phyloP scores from a whole-genome alignment of 2,113 vertebrate genomes.

The Nothocercus nigrocapillus region DNA sequence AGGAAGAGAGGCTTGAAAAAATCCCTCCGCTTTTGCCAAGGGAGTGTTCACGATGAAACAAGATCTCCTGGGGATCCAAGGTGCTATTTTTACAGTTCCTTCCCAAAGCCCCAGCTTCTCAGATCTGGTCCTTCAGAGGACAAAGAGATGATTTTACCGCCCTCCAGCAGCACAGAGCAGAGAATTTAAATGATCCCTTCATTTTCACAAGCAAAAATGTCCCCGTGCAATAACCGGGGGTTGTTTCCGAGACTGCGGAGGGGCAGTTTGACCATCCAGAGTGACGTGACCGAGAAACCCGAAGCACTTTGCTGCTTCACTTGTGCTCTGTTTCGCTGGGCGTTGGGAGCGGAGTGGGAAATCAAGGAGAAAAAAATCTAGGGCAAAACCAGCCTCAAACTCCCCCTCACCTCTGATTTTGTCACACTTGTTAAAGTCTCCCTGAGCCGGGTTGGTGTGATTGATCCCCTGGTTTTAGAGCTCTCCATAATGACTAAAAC shows the following conservation, averaged over 20 bases:
- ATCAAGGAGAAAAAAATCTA: not conserved
- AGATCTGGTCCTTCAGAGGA: not conserved
- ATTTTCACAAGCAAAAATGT: not conserved
- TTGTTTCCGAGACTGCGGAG: not conserved
- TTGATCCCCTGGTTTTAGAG: constrained; percentile 28
- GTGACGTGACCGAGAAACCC: not conserved
- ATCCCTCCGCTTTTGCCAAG: fast-evolving
- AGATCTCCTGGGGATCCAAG: fast-evolving
- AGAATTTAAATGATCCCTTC: not conserved
- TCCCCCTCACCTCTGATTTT: constrained; percentile 39
- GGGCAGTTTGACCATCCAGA: not conserved
- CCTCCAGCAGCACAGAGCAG: not conserved
- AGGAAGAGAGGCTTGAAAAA: fast-evolving
- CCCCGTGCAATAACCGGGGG: not conserved
- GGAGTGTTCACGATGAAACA: fast-evolving
- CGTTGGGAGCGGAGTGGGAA: not conserved
- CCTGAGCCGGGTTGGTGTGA: not conserved
- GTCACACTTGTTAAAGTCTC: not conserved
- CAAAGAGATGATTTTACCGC: not conserved
- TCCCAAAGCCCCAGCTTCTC: not conserved
- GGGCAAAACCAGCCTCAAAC: constrained; percentile 8
- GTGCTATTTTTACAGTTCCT: not conserved
- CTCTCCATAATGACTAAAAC: not conserved
- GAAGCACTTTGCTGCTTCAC: not conserved
- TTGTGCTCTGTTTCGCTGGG: not conserved